Evolutionary conservation across 2,797 vertebrate species (phyloP).

Genomic region (Chaetophractus vellerosus): DNA sequence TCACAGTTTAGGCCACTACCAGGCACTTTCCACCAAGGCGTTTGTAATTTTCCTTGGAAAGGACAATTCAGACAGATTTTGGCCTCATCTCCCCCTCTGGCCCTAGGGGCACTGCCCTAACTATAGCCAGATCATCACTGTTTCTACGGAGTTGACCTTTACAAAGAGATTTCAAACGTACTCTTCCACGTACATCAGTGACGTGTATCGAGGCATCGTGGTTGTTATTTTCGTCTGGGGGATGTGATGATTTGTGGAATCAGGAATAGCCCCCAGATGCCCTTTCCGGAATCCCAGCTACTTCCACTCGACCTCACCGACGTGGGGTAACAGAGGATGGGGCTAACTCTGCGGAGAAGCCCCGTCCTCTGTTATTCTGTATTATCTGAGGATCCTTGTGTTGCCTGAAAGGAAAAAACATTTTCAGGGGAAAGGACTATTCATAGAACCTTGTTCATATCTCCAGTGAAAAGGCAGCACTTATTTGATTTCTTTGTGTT

Average conservation of each 20-base stretch:
- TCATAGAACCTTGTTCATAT: background rate
- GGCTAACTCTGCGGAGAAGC: background rate
- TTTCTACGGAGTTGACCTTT: background rate
- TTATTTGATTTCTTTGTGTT: constrained; percentile 64
- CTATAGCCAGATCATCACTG: background rate
- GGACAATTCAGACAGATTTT: background rate
- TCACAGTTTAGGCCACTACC: background rate
- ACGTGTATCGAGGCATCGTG: background rate
- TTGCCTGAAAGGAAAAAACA: background rate
- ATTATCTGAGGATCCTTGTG: background rate
- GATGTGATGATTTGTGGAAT: background rate
- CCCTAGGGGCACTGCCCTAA: background rate
- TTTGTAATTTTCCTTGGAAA: constrained; percentile 38
- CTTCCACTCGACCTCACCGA: too few species aligned
- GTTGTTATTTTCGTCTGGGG: background rate
- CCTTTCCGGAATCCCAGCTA: too few species aligned
- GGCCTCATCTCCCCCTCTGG: constrained; percentile 6
- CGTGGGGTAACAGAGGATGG: rapidly evolving
- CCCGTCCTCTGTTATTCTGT: background rate
- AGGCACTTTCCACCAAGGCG: background rate
- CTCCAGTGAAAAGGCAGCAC: background rate
- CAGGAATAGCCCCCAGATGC: background rate
- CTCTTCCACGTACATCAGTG: background rate
- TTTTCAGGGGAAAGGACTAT: constrained; percentile 3
- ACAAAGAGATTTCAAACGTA: background rate